Evolutionary conservation across 2,113 vertebrate species (phyloP).

Genomic region (Nothocercus julius): DNA sequence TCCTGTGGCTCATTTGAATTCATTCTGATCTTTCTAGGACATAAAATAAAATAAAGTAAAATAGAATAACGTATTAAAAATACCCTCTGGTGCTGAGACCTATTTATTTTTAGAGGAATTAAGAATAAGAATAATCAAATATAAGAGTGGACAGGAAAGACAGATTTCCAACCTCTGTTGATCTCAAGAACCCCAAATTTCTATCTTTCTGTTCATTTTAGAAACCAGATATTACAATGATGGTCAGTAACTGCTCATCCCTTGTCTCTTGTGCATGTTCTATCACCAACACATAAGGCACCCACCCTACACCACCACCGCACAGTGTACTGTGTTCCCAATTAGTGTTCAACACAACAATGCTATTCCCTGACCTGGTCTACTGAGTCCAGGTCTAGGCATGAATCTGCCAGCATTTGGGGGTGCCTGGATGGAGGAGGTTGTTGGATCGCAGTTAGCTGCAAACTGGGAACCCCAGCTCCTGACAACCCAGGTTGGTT

Average conservation of each 20-base stretch:
- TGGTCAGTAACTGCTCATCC: background rate
- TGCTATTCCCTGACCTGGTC: background rate
- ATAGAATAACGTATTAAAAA: background rate
- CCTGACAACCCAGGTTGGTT: background rate
- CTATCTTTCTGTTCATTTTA: background rate
- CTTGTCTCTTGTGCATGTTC: background rate
- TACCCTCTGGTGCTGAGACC: background rate
- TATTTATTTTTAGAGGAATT: background rate
- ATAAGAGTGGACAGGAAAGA: background rate
- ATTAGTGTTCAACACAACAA: background rate
- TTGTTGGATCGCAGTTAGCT: background rate
- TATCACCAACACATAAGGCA: background rate
- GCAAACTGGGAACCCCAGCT: background rate
- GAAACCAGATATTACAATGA: background rate
- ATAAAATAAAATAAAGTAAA: background rate
- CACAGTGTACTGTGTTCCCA: background rate
- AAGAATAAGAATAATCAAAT: background rate
- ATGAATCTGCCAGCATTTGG: background rate
- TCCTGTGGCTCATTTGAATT: background rate
- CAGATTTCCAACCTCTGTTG: background rate
- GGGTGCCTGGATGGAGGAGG: background rate
- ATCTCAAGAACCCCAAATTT: background rate
- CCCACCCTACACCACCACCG: background rate
- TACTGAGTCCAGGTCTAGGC: background rate
- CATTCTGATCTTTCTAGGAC: background rate